A percentile compares a stretch with the other conserved stretches of the same genome.
Evolutionary conservation across 2,797 vertebrate genomes (phyloP).

Genomic region (Channallabes apus): DNA sequence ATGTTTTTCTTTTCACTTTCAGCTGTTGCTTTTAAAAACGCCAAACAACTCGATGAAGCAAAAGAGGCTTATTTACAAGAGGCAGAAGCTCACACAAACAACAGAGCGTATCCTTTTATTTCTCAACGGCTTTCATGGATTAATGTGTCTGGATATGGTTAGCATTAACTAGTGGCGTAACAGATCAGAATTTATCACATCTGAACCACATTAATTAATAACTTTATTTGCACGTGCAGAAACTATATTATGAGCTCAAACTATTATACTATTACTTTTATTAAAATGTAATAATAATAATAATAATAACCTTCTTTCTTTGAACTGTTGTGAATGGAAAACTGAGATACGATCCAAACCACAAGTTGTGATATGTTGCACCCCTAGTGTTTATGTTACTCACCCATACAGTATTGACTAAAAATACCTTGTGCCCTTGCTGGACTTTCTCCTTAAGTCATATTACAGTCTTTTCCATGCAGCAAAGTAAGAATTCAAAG

Average conservation of each 20-base stretch:
- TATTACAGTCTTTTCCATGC: slow-evolving; percentile 82
- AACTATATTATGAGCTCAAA: too few relatives aligned
- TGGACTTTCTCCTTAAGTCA: slow-evolving; percentile 52
- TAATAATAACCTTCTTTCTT: too few relatives aligned
- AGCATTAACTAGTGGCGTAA: too few relatives aligned
- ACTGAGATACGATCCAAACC: too few relatives aligned
- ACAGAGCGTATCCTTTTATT: slow-evolving; percentile 84
- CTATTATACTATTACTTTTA: too few relatives aligned
- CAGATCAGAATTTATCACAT: too few relatives aligned
- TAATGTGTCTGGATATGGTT: neutral
- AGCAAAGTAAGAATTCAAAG: slow-evolving; percentile 82
- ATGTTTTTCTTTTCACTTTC: slow-evolving; percentile 51
- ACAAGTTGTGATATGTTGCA: too few relatives aligned
- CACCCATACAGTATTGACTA: neutral
- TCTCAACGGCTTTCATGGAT: neutral
- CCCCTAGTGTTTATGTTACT: too few relatives aligned
- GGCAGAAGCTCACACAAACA: slow-evolving; percentile 81
- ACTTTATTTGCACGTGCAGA: too few relatives aligned
- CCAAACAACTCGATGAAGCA: slow-evolving; percentile 85
- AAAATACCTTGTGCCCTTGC: neutral
- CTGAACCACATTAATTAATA: too few relatives aligned
- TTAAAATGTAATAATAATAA: too few relatives aligned
- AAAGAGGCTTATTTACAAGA: slow-evolving; percentile 84
- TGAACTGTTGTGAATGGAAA: too few relatives aligned
- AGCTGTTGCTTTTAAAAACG: slow-evolving; percentile 90